Base-by-base conservation (phyloP, 92 coral and sea anemone genomes). In the Zoanthus sansibaricus region DNA sequence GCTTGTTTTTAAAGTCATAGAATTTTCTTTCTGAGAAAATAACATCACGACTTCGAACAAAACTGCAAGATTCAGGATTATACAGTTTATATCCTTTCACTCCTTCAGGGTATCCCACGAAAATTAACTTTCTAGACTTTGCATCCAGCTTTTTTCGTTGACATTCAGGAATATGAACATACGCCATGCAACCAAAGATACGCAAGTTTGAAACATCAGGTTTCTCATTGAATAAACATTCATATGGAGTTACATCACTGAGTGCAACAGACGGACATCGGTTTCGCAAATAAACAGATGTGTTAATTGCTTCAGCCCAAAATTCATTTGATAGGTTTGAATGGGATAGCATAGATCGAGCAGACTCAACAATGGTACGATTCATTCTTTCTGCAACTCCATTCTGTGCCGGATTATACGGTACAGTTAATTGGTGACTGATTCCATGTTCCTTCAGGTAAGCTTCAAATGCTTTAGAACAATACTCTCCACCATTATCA, bases 261-360 rank as follows among this genome's bases (percentile, higher is more conserved):
- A 82, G 59, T 58, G 75, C 18, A 82, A 10, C 31, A 44, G 86
- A 33, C 18, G 86, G 86, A 59, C 78, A 3, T 59, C 86, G 71
- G 33, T 83, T 83, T 21, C 80, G 46, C 21, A 71, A 1, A 55
- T 83, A 83, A 10, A 47, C 79, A 6, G 79, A 46, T 14, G 87
- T 71, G 87, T 71, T 72, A 32, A 83, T 66, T 11, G 87, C 87
- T 71, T 83, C 87, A 51, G 77, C 87, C 87, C 87, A 83, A 15
- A 83, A 83, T 58, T 83, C 79, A 18, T 44, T 61, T 37, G 55
- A 68, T 48, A 84, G 56, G 45, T 71, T 49, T 51, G 88, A 47
- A 71, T 84, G 88, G 49, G 79, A 71, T 25, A 84, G 56, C 82
- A 71, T 84, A 12, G 88, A 84, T 25, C 88, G 67, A 71, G 79